Percentiles rank a stretch among this genome's conserved stretches.
These are phyloP conservation scores for Drosophila macrothrix DNA, from an alignment of 2,888 invertebrate genomes.

Conservation along the genomic window DNA sequence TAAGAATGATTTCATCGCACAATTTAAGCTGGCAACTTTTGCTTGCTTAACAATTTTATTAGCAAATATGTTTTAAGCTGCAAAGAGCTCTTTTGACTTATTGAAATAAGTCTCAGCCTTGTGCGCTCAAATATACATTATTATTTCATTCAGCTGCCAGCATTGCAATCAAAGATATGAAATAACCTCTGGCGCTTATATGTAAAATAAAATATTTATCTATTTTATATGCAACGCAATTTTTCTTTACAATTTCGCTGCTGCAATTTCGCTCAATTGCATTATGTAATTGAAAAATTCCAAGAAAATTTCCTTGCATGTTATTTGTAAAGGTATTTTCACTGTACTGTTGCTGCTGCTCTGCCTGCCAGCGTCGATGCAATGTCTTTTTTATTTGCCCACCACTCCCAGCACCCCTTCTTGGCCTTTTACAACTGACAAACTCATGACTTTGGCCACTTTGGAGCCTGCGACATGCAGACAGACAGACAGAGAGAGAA, in stretches of 20 bases:
- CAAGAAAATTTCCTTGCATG: background rate
- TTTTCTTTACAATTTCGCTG: background rate
- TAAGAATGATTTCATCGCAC: background rate
- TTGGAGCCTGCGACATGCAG: slow-evolving; percentile 1
- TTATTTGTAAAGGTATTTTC: slow-evolving; percentile 18
- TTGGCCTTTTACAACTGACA: slow-evolving; percentile 25
- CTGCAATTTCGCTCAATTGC: slow-evolving; percentile 5
- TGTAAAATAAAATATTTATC: background rate
- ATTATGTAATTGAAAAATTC: slow-evolving; percentile 28
- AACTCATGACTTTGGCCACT: slow-evolving; percentile 51
- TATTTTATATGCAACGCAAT: background rate
- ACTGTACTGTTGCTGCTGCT: slow-evolving; percentile 40
- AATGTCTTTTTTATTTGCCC: slow-evolving; percentile 36
- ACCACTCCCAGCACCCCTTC: background rate
- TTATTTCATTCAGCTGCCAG: background rate
- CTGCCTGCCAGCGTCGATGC: background rate
- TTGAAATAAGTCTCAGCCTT: background rate
- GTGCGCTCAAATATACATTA: background rate
- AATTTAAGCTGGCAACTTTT: background rate
- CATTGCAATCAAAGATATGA: background rate
- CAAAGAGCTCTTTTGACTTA: background rate
- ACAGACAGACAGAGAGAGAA: slow-evolving; percentile 8
- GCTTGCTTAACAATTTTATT: background rate
- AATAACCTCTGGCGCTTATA: background rate
- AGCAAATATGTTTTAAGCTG: background rate